These are phyloP conservation scores for Ditula angustiorana DNA, from an alignment of 2,888 invertebrate species.

Conservation along the genomic window DNA sequence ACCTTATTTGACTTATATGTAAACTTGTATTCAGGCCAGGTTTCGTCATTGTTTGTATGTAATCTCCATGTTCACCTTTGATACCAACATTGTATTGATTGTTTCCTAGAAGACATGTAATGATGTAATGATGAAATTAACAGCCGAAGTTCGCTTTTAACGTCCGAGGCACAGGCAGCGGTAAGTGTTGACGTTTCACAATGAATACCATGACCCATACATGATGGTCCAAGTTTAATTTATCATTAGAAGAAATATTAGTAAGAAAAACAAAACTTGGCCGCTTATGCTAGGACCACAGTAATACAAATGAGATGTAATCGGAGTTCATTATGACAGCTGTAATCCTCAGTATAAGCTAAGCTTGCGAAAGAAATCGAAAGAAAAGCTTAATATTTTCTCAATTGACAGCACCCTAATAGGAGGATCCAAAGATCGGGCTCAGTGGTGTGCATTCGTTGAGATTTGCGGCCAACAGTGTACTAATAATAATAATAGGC, in stretches of 20 bases:
- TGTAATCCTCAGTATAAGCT: background rate
- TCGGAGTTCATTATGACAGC: background rate
- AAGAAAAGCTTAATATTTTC: background rate
- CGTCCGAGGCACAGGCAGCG: slow-evolving; percentile 7
- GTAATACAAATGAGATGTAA: background rate
- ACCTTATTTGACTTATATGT: background rate
- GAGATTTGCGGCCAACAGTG: too few species aligned
- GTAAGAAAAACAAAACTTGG: too few species aligned
- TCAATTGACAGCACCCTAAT: too few species aligned
- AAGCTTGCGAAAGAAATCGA: background rate
- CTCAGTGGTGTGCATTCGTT: too few species aligned
- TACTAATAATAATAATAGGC: too few species aligned
- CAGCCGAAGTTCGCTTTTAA: background rate
- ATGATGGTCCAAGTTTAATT: too few species aligned
- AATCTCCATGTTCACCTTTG: slow-evolving; percentile 36
- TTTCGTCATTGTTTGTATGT: slow-evolving; percentile 35
- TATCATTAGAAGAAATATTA: too few species aligned
- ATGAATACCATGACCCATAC: too few species aligned
- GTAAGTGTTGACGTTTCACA: slow-evolving; percentile 11
- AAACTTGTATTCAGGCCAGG: slow-evolving; percentile 2
- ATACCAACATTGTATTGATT: slow-evolving; percentile 35
- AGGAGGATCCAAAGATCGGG: too few species aligned
- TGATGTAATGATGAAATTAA: slow-evolving; percentile 35
- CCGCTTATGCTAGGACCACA: too few species aligned
- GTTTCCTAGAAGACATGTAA: slow-evolving; percentile 34